Percentiles rank a stretch among this genome's conserved stretches.
These are phyloP conservation scores for Lasioglossum zephyrum DNA, from an alignment of 2,888 invertebrate species.

Conservation along the genomic window DNA sequence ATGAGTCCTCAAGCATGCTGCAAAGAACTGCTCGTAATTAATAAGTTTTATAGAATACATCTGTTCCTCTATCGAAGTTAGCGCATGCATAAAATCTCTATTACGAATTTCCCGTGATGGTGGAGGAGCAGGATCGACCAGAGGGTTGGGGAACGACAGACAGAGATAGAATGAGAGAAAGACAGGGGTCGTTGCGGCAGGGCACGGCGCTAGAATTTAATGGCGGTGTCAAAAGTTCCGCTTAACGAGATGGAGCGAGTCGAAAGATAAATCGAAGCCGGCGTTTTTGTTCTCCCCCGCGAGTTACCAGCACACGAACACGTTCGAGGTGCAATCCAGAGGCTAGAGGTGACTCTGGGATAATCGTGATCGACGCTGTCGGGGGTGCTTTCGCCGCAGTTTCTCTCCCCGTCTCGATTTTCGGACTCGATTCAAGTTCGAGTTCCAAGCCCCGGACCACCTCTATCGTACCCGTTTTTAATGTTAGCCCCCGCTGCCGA, in stretches of 20 bases:
- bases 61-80: background rate
- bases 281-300: conserved; percentile 51
- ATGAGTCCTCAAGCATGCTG: background rate
- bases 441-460: background rate
- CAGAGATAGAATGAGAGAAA: background rate
- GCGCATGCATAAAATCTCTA: background rate
- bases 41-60: background rate
- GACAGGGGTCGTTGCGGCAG: background rate
- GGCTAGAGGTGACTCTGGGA: conserved; percentile 38
- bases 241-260: conserved; percentile 50
- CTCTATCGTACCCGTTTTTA: background rate
- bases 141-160: background rate
- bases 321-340: conserved; percentile 22
- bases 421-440: background rate
- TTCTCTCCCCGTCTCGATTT: background rate
- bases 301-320: conserved; percentile 36
- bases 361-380: conserved; percentile 49
- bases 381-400: conserved; percentile 21
- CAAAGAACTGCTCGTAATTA: background rate
- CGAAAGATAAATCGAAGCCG: conserved; percentile 65
- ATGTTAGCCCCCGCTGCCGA: background rate
- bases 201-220: conserved; percentile 53
- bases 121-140: background rate
- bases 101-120: background rate
- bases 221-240: conserved; percentile 60